A percentile compares a stretch with the other conserved stretches of the same genome.
Evolutionary conservation across 2,888 invertebrate genomes (phyloP).

Genomic region (Molanna angustata): DNA sequence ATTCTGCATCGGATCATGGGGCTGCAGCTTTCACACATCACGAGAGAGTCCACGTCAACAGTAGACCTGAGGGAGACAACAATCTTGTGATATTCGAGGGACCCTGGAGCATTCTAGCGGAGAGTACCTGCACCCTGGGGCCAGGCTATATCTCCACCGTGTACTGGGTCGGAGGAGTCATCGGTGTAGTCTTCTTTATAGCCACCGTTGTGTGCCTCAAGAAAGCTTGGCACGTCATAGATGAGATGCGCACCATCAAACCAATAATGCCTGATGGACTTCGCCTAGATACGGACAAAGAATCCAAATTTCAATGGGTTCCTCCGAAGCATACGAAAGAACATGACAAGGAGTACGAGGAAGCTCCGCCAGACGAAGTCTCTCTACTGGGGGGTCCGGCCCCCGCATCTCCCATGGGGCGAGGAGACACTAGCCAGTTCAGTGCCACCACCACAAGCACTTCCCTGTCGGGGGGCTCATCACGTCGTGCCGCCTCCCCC

Average conservation of each 20-base stretch:
- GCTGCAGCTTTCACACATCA: slow-evolving; percentile 14
- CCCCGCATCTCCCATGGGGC: slow-evolving; percentile 44
- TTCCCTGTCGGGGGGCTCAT: slow-evolving; percentile 45
- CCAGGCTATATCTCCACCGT: neutral
- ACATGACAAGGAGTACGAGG: slow-evolving; percentile 40
- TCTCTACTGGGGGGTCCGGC: slow-evolving; percentile 45
- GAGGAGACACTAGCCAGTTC: no score
- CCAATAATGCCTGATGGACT: slow-evolving; percentile 68
- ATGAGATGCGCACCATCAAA: slow-evolving; percentile 64
- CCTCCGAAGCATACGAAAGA: slow-evolving; percentile 35
- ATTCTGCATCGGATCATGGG: slow-evolving; percentile 35
- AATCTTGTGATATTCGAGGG: slow-evolving; percentile 34
- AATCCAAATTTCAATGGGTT: slow-evolving; percentile 39
- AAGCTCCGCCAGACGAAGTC: slow-evolving; percentile 48
- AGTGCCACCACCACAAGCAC: slow-evolving; percentile 53
- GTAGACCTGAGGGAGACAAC: slow-evolving; percentile 13
- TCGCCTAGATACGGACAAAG: slow-evolving; percentile 47
- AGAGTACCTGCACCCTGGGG: slow-evolving; percentile 16
- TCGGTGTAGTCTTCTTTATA: slow-evolving; percentile 24
- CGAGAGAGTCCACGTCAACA: slow-evolving; percentile 6
- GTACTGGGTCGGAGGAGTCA: slow-evolving; percentile 18
- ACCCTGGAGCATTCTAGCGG: slow-evolving; percentile 39
- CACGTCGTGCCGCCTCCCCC: slow-evolving; percentile 36
- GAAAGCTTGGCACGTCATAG: slow-evolving; percentile 44
- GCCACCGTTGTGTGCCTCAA: slow-evolving; percentile 25